phyloP scores from a whole-genome alignment of 2,797 vertebrate genomes.

The Hemibagrus guttatus region DNA sequence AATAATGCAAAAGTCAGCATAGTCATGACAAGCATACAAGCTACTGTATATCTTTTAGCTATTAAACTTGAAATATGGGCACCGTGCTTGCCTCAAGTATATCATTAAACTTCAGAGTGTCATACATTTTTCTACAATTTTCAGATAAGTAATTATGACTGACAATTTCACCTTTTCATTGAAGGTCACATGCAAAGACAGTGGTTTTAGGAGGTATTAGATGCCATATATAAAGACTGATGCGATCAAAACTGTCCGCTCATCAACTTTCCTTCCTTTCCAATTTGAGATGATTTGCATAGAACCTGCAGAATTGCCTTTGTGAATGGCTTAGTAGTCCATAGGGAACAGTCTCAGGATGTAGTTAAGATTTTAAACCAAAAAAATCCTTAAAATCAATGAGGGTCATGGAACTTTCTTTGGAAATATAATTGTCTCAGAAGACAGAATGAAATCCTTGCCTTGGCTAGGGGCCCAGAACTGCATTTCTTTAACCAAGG shows the following conservation, averaged over 20 bases:
- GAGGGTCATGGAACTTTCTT: neutral
- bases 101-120: slow-evolving; percentile 14
- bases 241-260: slow-evolving; percentile 7
- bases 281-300: slow-evolving; percentile 1
- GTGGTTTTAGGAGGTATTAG: neutral
- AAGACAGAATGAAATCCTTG: slow-evolving; percentile 23
- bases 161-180: slow-evolving; percentile 3
- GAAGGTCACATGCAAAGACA: slow-evolving; percentile 1
- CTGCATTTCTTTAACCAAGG: slow-evolving; percentile 34
- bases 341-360: neutral
- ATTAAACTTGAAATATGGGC: neutral
- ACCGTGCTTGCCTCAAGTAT: neutral
- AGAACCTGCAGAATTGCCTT: slow-evolving; percentile 18
- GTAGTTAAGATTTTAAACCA: neutral
- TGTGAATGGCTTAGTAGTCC: neutral
- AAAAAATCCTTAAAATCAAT: slow-evolving; percentile 40
- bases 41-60: neutral
- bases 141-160: slow-evolving; percentile 2
- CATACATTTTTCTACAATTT: neutral
- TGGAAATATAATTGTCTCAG: slow-evolving; percentile 14
- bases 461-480: slow-evolving; percentile 29
- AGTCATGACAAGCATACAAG: neutral
- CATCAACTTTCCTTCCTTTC: neutral
- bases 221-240: neutral
- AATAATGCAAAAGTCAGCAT: slow-evolving; percentile 12